A percentile compares a stretch with the other conserved stretches of the same genome.
Evolutionary conservation across 2,113 vertebrate genomes (phyloP).

Genomic region (Phalacrocorax carbo): DNA sequence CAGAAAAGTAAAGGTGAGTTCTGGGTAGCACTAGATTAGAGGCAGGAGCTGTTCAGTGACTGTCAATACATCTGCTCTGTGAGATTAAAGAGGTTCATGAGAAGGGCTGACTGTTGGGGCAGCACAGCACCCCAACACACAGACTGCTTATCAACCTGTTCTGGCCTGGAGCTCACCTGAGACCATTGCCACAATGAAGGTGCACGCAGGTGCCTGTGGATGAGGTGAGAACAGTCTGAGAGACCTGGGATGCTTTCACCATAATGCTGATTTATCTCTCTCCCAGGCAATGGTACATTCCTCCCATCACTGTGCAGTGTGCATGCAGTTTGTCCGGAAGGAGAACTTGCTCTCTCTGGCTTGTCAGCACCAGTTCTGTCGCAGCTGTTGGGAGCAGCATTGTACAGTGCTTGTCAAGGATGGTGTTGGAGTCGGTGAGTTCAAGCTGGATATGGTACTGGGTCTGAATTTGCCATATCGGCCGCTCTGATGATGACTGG

Average conservation of each 20-base stretch:
- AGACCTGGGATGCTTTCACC: not conserved
- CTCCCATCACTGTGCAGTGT: slow-evolving; percentile 93
- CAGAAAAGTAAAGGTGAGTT: not conserved
- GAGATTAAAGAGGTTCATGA: not conserved
- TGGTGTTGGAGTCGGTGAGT: slow-evolving; percentile 94
- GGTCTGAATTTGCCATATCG: not conserved
- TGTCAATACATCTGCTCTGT: not conserved
- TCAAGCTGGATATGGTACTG: not conserved
- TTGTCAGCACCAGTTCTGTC: slow-evolving; percentile 98
- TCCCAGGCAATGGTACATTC: slow-evolving; percentile 80
- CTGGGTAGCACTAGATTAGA: not conserved
- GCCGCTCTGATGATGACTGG: not conserved
- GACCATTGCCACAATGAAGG: not conserved
- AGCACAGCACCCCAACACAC: not conserved
- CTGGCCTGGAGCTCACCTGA: not conserved
- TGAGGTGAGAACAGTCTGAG: not conserved
- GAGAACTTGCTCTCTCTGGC: slow-evolving; percentile 91
- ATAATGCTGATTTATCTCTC: not conserved
- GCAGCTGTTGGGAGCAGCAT: slow-evolving; percentile 98
- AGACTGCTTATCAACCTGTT: not conserved
- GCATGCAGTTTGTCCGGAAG: slow-evolving; percentile 95
- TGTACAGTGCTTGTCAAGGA: slow-evolving; percentile 98
- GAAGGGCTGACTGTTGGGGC: not conserved
- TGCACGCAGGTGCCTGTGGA: not conserved
- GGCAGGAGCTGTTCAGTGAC: not conserved